Evolutionary conservation across 2,113 vertebrate genomes (phyloP), one percentile per base, ranked within the genome.

Genomic region (Cynocephalus volans): DNA sequence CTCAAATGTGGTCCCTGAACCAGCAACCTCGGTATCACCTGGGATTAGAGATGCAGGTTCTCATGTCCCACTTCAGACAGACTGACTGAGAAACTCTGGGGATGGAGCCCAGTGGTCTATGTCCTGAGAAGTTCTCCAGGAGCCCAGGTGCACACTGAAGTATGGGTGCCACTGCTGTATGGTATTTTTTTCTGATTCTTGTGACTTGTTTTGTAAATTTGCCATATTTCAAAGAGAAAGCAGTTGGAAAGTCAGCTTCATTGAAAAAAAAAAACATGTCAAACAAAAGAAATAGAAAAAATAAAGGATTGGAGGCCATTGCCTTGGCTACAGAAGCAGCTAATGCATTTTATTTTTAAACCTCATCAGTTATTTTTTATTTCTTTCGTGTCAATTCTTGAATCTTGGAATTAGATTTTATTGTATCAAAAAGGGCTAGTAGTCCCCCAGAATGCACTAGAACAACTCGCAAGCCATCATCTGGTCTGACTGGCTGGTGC

Each of bases 261-360:
- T 31, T 67, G 50, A n/a, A 60, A 69, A 33, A n/a, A 60, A 69
- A 33, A 60, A 89, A 10, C 8, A 60, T n/a, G 72, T 93, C 85
- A 81, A 75, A 64, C 4, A 93, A 41, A 88, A 58, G 79, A 93
- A 82, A 82, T 26, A 56, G 67, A 76, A 95, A 24, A 81, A 88
- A 69, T 54, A 28, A 86, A 64, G 36, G 56, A 48, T 26, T 26
- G n/a, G 76, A 91, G 82, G 41, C n/a, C 70, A 52, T 64, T 31
- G 58, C 26, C 56, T 94, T 79, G 80, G 21, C 76, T 54, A 12
- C 60, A 58, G 45, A 92, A 10, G 48, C 64, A 33, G n/a, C n/a
- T 81, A 45, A 31, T 21, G 50, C 17, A 36, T 90, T 91, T 81
- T 80, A 96, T 65, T 88, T 96, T 82, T 81, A 95, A 83, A 67